These are phyloP conservation scores for Didymodactylos carnosus DNA, from an alignment of 2,888 invertebrate species.

Conservation along the genomic window DNA sequence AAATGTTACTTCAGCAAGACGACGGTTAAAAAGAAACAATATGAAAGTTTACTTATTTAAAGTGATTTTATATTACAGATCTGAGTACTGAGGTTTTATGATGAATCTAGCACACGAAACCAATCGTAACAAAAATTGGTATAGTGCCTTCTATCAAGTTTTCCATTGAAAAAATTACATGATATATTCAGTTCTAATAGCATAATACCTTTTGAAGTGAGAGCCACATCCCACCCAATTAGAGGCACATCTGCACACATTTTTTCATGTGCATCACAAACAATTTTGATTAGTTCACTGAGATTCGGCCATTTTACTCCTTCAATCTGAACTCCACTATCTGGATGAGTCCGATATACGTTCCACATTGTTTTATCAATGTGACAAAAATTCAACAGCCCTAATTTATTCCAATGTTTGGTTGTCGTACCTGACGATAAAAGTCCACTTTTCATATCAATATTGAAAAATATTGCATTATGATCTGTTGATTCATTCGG, in stretches of 20 bases:
- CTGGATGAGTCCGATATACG: neutral
- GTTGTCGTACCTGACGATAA: neutral
- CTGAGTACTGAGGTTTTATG: too few species aligned
- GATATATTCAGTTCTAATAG: neutral
- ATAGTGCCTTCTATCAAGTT: neutral
- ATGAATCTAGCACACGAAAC: neutral
- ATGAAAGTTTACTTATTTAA: too few species aligned
- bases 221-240: neutral
- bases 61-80: too few species aligned
- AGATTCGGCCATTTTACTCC: neutral
- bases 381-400: neutral
- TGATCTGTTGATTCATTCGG: neutral
- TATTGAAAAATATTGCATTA: neutral
- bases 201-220: neutral
- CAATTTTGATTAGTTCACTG: neutral
- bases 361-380: neutral
- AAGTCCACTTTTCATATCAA: neutral
- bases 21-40: too few species aligned
- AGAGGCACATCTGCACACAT: neutral
- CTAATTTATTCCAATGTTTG: neutral
- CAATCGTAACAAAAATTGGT: neutral
- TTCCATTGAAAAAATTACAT: neutral
- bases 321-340: neutral
- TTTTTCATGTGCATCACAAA: neutral
- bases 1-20: too few species aligned